These are phyloP conservation scores for Drosophila trichaetosa DNA, from an alignment of 2,888 invertebrate genomes.

Conservation along the genomic window DNA sequence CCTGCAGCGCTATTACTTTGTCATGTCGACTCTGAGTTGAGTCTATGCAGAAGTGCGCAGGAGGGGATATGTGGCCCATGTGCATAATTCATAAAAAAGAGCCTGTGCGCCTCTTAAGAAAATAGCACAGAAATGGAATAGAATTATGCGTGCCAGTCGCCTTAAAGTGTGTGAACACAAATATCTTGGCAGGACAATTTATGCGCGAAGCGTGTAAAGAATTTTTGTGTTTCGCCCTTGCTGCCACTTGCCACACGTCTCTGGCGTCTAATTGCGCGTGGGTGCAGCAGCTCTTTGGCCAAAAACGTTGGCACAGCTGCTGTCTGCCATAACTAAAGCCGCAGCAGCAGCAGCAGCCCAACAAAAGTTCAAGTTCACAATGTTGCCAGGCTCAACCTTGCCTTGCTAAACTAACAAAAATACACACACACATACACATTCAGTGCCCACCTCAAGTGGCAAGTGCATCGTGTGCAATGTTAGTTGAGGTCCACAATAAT, in stretches of 20 bases:
- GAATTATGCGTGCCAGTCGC: conserved; percentile 55
- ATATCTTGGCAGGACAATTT: conserved; percentile 41
- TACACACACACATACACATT: conserved; percentile 22
- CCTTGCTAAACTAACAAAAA: conserved; percentile 27
- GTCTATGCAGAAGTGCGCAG: background rate
- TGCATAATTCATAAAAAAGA: conserved; percentile 49
- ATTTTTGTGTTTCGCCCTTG: conserved; percentile 29
- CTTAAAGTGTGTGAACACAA: conserved; percentile 44
- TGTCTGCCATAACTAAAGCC: conserved; percentile 61
- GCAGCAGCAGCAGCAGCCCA: conserved; percentile 24
- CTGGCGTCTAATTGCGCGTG: conserved; percentile 49
- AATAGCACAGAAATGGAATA: conserved; percentile 43
- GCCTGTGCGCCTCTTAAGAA: conserved; percentile 49
- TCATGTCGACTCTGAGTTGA: conserved; percentile 67
- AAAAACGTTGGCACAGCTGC: conserved; percentile 35
- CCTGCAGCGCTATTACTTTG: conserved; percentile 67
- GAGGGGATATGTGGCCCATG: background rate
- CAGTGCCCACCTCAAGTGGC: conserved; percentile 41
- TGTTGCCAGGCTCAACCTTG: conserved; percentile 48
- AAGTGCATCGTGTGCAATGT: conserved; percentile 33
- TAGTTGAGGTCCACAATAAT: conserved; percentile 32
- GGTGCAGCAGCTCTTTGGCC: conserved; percentile 37
- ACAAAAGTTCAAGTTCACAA: conserved; percentile 63
- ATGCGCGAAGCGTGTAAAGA: conserved; percentile 51
- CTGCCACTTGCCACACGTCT: conserved; percentile 7